A percentile compares a stretch with the other conserved stretches of the same genome.
These are phyloP conservation scores for Campylomormyrus numenius DNA, from an alignment of 2,113 vertebrate genomes.

Conservation along the genomic window DNA sequence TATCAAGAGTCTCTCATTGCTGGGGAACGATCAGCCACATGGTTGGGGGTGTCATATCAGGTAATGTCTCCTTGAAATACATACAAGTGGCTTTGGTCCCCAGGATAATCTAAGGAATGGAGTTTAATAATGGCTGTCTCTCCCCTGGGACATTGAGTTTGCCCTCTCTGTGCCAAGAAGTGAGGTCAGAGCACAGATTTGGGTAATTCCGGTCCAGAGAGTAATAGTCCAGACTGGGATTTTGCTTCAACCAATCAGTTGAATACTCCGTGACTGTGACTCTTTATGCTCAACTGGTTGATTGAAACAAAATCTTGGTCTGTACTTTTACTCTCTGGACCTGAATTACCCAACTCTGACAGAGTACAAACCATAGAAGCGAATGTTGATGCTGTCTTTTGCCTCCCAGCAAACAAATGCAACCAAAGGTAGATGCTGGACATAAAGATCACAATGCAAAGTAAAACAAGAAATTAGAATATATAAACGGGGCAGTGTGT, in stretches of 20 bases:
- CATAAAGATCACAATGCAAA: not conserved
- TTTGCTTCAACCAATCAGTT: no score
- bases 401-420: not conserved
- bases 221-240: no score
- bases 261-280: no score
- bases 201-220: no score
- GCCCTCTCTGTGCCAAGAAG: not conserved
- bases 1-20: not conserved
- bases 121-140: not conserved
- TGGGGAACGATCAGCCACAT: no score
- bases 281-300: no score
- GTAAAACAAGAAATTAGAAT: not conserved
- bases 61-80: not conserved
- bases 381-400: not conserved
- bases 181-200: not conserved
- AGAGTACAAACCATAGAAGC: not conserved
- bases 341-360: no score
- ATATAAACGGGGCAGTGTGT: not conserved
- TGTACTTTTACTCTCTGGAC: no score
- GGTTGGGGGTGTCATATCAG: not conserved
- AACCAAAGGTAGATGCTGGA: not conserved
- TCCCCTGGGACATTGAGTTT: not conserved
- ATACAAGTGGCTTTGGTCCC: not conserved
- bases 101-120: not conserved
- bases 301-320: no score